Base-by-base conservation (phyloP, 2,888 invertebrate species). In the Cataglyphis rosenhaueri region DNA sequence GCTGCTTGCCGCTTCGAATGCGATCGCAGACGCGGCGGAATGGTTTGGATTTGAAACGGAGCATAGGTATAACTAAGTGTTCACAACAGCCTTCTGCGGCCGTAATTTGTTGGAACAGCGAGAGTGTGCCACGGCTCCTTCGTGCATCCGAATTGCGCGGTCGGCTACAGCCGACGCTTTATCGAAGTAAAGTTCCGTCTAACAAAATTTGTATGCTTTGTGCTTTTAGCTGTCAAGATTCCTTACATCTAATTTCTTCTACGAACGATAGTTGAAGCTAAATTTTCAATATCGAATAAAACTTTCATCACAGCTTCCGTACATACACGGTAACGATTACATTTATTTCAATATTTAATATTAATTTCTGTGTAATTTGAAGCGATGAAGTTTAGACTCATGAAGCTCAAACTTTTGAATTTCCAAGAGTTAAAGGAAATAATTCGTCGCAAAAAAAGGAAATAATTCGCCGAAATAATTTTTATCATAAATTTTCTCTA, bases 1-100 rank as follows among this genome's bases (percentile, higher is more conserved):
- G 52, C 15, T 62, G 76, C 29, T 66, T 57, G 62, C 55, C 66
- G 35, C 73, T 74, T 68, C 82, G 85, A 83, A 85, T 81, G 78
- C 74, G 83, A 87, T 87, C 83, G 57, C 59, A 74, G 71, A 75
- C 78, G 76, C 66, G 83, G 10, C 68, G 79, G 76, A 82, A 85
- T 82, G 85, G 81, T 86, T 85, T 84, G 85, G 81, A 82, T 85
- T 85, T 70, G 65, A 83, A 83, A 79, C 71, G 81, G 71, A 75
- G 71, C 78, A 44, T 71, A 44, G 59, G 59, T 79, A 79, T 79
- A 79, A 79, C 71, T 79, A 79, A 79, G 78, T 70, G 59, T 59
- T 71, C 78, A 21, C 78, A 44, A 71, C 78, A 71, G 78, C 78
- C 35, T 61, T 79, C 78, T 71, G 29, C 78, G 78, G 12, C 15